Base-by-base conservation (phyloP, 2,888 invertebrate genomes). In the Nomada goodeniana region DNA sequence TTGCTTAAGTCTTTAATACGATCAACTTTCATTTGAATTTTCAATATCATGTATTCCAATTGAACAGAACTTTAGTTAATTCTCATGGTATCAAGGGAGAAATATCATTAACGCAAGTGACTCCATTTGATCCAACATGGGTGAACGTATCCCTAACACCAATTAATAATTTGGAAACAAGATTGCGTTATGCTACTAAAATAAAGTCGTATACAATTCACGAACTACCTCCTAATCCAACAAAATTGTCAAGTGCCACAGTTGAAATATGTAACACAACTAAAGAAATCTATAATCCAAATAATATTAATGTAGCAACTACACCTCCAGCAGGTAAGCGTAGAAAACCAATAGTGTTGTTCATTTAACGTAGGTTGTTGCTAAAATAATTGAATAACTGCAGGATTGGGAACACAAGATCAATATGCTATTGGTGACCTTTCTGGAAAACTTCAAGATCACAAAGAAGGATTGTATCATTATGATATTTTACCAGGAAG, bases 391-490 rank as follows among this genome's bases (percentile, higher is more conserved):
- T 11, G 11, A 61, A 9, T 36, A 5, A 44, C 47, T 50, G 91
- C 90, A 96, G 96, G 96, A 26, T 95, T 96, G 88, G 98, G 97
- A 52, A 97, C 98, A 0, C 98, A 98, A 92, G 98, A 99, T 93
- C 97, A 97, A 93, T 99, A 98, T 91, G 96, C 98, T 1, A 94
- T 98, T 3, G 99, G 99, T 0, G 98, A 98, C 92, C 94, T 99
- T 15, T 96, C 97, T 72, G 98, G 98, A 26, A 98, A 98, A 94
- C 95, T 97, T 84, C 96, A 97, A 86, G 96, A 95, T 18, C 95
- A 97, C 76, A 97, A 97, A 53, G 96, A 96, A 89, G 95, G 96
- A 86, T 94, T 96, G 63, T 96, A 96, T 91, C 96, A 96, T 90
- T 95, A 95, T 88, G 96, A 96, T 89, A 94, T 97, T 42, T 94